These are phyloP conservation scores for Drosophila quadrilineata DNA, from an alignment of 1,140 invertebrate genomes.

Conservation along the genomic window DNA sequence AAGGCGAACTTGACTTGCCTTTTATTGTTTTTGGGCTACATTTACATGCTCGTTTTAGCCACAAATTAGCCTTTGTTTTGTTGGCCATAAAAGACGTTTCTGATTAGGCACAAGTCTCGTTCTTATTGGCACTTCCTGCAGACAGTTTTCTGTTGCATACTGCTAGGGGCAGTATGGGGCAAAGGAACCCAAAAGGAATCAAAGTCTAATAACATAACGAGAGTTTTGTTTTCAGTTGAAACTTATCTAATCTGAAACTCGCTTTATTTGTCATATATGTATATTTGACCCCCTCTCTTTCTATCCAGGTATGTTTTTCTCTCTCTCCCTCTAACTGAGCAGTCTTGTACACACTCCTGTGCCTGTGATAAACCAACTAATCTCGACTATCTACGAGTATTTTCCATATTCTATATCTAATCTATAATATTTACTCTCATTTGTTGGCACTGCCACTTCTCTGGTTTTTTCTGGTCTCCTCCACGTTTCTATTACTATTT, in stretches of 20 bases:
- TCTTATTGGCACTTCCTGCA: slow-evolving; percentile 66
- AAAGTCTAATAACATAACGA: not conserved
- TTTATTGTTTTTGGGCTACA: slow-evolving; percentile 41
- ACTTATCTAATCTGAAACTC: slow-evolving; percentile 24
- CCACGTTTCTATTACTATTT: slow-evolving; percentile 29
- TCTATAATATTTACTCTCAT: slow-evolving; percentile 60
- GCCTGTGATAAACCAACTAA: slow-evolving; percentile 14
- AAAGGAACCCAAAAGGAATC: not conserved
- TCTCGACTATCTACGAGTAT: not conserved
- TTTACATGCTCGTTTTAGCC: slow-evolving; percentile 73
- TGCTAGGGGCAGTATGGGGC: slow-evolving; percentile 19
- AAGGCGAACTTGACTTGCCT: too few relatives aligned
- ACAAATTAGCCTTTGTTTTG: slow-evolving; percentile 64
- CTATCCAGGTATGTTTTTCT: too few relatives aligned
- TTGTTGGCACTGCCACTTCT: slow-evolving; percentile 48
- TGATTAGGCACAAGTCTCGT: slow-evolving; percentile 54
- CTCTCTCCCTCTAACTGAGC: too few relatives aligned
- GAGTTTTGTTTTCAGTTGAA: not conserved
- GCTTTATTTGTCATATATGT: slow-evolving; percentile 5
- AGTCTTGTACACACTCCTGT: slow-evolving; percentile 31
- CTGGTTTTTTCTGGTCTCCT: slow-evolving; percentile 39
- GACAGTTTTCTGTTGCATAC: slow-evolving; percentile 45
- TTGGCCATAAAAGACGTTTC: slow-evolving; percentile 17
- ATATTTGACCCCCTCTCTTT: too few relatives aligned
- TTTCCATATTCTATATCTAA: slow-evolving; percentile 46